Percentiles rank a stretch among this genome's conserved stretches.
Evolutionary conservation across 2,888 invertebrate species (phyloP).

Genomic region (Icerya purchasi): DNA sequence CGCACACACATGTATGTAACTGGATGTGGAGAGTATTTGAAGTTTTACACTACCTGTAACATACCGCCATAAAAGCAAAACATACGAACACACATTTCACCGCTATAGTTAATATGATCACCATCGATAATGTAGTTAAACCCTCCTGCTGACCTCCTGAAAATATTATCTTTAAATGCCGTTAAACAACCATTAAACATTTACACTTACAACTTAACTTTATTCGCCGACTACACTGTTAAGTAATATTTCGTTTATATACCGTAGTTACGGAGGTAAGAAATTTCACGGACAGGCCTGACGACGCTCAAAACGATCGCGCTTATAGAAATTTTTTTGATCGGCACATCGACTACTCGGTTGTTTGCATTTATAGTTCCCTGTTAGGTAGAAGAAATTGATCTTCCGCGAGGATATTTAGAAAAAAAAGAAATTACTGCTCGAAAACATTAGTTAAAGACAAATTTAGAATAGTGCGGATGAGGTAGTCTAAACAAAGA

Average conservation of each 20-base stretch:
- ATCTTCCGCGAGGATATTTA: too few species aligned
- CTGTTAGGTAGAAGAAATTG: too few species aligned
- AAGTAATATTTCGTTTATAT: background rate
- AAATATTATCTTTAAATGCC: conserved; percentile 12
- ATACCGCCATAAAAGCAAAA: conserved; percentile 84
- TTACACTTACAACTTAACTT: too few species aligned
- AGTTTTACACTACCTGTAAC: conserved; percentile 55
- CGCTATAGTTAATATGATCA: conserved; percentile 76
- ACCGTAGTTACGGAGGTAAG: background rate
- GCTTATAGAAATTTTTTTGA: too few species aligned
- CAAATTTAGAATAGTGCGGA: too few species aligned
- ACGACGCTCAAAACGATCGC: background rate
- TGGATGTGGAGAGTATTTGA: too few species aligned
- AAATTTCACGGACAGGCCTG: background rate
- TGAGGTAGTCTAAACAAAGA: too few species aligned
- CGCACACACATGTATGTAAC: too few species aligned
- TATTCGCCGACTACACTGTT: background rate
- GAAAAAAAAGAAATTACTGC: too few species aligned
- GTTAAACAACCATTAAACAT: conserved; percentile 2
- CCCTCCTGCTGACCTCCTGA: conserved; percentile 15
- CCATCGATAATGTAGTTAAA: conserved; percentile 73
- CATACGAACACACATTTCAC: conserved; percentile 86
- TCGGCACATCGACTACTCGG: too few species aligned
- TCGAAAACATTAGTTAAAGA: too few species aligned
- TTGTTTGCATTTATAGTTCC: too few species aligned